These are phyloP conservation scores for Steinernema khuongi DNA, from an alignment of 1,140 invertebrate species.

Conservation along the genomic window DNA sequence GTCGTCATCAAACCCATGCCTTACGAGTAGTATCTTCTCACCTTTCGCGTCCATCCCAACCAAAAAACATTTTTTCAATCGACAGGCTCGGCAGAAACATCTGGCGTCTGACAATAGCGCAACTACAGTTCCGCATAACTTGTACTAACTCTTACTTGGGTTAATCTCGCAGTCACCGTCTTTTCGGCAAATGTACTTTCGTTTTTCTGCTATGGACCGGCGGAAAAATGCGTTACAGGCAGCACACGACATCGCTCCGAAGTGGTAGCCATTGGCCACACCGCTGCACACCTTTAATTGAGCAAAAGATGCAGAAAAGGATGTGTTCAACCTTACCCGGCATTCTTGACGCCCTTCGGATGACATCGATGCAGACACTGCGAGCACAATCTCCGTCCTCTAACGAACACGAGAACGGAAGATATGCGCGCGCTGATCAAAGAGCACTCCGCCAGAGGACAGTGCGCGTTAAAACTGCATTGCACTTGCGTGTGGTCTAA, in stretches of 20 bases:
- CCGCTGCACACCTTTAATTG: slow-evolving; percentile 34
- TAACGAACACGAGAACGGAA: slow-evolving; percentile 4
- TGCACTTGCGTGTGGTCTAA: neutral
- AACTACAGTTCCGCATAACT: neutral
- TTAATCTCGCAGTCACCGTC: slow-evolving; percentile 36
- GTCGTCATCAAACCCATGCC: neutral
- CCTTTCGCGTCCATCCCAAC: slow-evolving; percentile 33
- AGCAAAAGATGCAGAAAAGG: neutral
- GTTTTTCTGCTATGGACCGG: slow-evolving; percentile 39
- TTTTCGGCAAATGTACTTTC: slow-evolving; percentile 44
- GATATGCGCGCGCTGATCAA: slow-evolving; percentile 5
- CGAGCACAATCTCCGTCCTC: slow-evolving; percentile 6
- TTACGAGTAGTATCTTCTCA: slow-evolving; percentile 18
- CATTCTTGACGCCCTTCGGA: neutral
- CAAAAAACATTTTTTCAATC: slow-evolving; percentile 31
- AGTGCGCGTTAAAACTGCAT: neutral
- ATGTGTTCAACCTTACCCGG: neutral
- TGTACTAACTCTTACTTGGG: slow-evolving; percentile 29
- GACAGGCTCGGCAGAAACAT: slow-evolving; percentile 43
- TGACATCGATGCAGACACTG: neutral
- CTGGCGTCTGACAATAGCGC: slow-evolving; percentile 22
- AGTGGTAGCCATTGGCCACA: slow-evolving; percentile 40
- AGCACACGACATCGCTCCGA: slow-evolving; percentile 40
- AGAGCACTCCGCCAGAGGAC: neutral
- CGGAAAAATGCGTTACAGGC: slow-evolving; percentile 45